These are phyloP conservation scores for Sicus ferrugineus DNA, from an alignment of 2,888 invertebrate species.

Conservation along the genomic window DNA sequence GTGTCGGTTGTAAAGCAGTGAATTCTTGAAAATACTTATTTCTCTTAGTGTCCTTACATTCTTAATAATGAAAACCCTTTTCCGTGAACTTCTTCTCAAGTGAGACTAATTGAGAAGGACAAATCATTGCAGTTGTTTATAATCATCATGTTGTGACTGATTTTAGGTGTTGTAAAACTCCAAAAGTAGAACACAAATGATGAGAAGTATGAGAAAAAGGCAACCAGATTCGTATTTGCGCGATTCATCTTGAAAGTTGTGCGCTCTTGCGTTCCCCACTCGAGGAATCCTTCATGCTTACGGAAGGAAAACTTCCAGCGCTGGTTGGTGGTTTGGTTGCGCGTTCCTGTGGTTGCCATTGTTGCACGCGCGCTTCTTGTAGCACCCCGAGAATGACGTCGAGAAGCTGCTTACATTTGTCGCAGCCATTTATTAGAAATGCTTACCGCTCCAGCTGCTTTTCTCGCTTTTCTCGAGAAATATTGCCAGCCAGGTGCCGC, in stretches of 20 bases:
- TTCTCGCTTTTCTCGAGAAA: background rate
- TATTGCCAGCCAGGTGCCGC: no score
- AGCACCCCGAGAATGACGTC: background rate
- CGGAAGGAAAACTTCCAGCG: background rate
- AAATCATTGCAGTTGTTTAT: no score
- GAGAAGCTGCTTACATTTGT: conserved; percentile 14
- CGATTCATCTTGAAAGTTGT: background rate
- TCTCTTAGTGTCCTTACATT: no score
- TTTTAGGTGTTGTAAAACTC: no score
- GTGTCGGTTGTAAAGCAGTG: no score
- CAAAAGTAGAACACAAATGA: no score
- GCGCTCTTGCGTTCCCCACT: background rate
- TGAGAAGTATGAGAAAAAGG: background rate
- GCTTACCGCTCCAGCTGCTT: conserved; percentile 4
- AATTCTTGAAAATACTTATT: no score
- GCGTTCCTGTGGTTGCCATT: background rate
- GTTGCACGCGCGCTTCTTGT: background rate
- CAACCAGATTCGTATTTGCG: background rate
- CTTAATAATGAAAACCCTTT: no score
- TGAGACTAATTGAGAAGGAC: no score
- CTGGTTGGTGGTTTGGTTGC: background rate
- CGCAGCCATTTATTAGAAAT: conserved; percentile 30
- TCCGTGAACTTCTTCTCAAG: no score
- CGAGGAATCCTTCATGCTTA: background rate
- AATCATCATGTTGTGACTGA: no score